These are phyloP conservation scores for Melinaea menophilus DNA, from an alignment of 2,888 invertebrate genomes.

Conservation along the genomic window DNA sequence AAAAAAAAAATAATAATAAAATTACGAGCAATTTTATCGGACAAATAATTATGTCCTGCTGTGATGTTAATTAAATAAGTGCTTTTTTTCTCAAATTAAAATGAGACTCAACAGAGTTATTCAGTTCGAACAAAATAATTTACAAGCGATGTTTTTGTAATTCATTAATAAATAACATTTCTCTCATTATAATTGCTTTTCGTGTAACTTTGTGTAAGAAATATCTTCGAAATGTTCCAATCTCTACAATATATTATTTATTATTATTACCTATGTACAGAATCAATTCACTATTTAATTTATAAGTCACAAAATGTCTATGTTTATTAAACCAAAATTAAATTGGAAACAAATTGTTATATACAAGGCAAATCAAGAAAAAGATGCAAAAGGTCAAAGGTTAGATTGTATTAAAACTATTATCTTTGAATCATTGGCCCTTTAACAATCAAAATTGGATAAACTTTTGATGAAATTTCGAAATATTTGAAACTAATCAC, in stretches of 20 bases:
- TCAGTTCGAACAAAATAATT: not conserved
- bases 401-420: constrained; percentile 9
- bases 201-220: no score
- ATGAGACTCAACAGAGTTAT: not conserved
- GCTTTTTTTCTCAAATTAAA: not conserved
- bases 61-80: not conserved
- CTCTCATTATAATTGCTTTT: no score
- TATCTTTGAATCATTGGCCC: constrained; percentile 13
- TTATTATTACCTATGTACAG: no score
- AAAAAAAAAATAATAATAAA: no score
- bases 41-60: not conserved
- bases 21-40: not conserved
- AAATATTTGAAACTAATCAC: constrained; percentile 11
- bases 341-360: not conserved
- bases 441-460: constrained; percentile 16
- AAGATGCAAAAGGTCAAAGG: constrained; percentile 8
- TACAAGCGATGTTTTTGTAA: not conserved
- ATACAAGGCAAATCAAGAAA: not conserved
- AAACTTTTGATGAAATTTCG: constrained; percentile 18
- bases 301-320: no score
- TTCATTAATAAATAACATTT: not conserved
- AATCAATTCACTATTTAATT: no score
- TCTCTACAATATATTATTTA: no score
- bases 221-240: no score
- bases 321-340: not conserved